Base-by-base conservation (phyloP, 2,113 vertebrate genomes). In the Phoenicopterus ruber region DNA sequence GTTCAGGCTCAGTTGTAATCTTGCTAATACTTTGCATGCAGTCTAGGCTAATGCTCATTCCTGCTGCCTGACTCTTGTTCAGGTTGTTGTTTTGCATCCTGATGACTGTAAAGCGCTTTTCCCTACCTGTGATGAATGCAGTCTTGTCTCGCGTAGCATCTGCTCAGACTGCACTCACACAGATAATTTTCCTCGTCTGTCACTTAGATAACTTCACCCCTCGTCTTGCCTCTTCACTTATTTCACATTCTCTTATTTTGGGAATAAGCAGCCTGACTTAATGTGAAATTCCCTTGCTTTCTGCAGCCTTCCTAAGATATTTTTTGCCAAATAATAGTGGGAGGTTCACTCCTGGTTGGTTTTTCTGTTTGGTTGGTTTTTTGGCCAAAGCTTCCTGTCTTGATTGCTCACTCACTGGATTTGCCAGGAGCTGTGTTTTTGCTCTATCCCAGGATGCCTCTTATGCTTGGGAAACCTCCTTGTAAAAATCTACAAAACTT, bases 141-240 rank as follows among this genome's bases (percentile, higher is more conserved):
- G 21, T 6, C 18, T 25, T 49, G 16, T 21, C 49, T 76, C 0
- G 0, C 1, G 0, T 13, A 40, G 28, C 65, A 12, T 49, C 46
- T 67, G 34, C 34, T 54, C 34, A 12, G 38, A 7, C 42, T 55
- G 66, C 17, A 2, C 7, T 67, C 29, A 0, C 10, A 13, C 38
- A 17, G 32, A 2, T 46, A 2, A 4, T 7, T 62, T 49, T 29
- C 32, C 28, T 26, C 2, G 25, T 32, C 47, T 46, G 29, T 50
- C 81, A 44, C 62, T 12, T 15, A 36, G 31, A 1, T 31, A 20
- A 17, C 24, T 78, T 55, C 22, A 36, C 42, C 20, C 29, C 58
- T 77, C 31, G 13, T 31, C 59, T 5, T 22, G 14, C 32, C 11
- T 54, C n/a, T 80, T 36, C 34, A 6, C 28, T 59, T 42, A 26